Conservation (phyloP, 2,888 invertebrate genomes). For the Agrilus biguttatus region DNA sequence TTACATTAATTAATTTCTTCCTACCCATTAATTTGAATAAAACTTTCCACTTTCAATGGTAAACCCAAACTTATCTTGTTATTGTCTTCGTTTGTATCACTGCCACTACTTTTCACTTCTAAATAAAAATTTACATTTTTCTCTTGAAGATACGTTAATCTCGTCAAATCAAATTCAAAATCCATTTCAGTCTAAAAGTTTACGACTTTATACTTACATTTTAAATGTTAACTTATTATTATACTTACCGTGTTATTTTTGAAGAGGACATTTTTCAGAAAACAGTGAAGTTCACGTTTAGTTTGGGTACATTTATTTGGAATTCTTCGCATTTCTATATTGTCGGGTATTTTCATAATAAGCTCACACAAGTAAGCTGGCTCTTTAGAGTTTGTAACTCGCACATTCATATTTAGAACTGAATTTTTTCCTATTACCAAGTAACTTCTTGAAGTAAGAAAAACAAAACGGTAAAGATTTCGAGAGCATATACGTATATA, state of each 20-base stretch:
- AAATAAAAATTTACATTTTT: slow-evolving; percentile 13
- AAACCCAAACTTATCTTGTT: slow-evolving; percentile 12
- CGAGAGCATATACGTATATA: background rate
- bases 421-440: slow-evolving; percentile 20
- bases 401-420: slow-evolving; percentile 17
- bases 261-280: slow-evolving; percentile 15
- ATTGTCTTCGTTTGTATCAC: slow-evolving; percentile 13
- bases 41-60: slow-evolving; percentile 12
- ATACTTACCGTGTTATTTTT: slow-evolving; percentile 8
- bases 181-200: slow-evolving; percentile 9
- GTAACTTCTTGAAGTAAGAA: slow-evolving; percentile 10
- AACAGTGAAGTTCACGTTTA: slow-evolving; percentile 10
- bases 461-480: background rate
- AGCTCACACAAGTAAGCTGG: slow-evolving; percentile 23
- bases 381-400: slow-evolving; percentile 23
- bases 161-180: slow-evolving; percentile 14
- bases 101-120: slow-evolving; percentile 15
- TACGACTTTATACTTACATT: too few species aligned
- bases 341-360: slow-evolving; percentile 13
- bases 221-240: too few species aligned
- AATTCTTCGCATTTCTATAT: slow-evolving; percentile 14
- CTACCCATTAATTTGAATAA: slow-evolving; percentile 17
- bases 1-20: slow-evolving; percentile 1
- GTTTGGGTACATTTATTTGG: slow-evolving; percentile 14
- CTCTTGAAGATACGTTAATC: slow-evolving; percentile 5